Conservation (phyloP, 2,888 invertebrate species). For the Lithophane leautieri region DNA sequence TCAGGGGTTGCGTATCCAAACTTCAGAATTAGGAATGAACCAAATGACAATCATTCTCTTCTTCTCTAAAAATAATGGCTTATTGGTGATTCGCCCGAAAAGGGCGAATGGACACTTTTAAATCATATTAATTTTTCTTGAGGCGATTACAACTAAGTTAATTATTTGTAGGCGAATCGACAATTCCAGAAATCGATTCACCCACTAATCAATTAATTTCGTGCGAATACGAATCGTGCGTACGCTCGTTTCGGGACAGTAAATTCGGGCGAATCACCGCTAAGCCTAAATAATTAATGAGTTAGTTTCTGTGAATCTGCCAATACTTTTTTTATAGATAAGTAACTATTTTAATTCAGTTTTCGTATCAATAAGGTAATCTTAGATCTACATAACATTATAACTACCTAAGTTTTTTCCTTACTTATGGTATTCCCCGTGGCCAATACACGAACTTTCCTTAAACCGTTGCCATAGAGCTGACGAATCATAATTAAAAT, state of each 20-base stretch:
- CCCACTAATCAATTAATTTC: no score
- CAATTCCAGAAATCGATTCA: no score
- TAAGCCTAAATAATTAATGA: neutral
- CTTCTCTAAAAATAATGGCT: neutral
- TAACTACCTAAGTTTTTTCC: slow-evolving; percentile 37
- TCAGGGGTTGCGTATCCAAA: neutral
- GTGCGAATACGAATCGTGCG: no score
- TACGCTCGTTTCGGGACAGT: no score
- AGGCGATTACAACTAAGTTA: no score
- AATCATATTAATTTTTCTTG: no score
- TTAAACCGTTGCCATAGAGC: slow-evolving; percentile 32
- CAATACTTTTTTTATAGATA: neutral
- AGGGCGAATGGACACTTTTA: no score
- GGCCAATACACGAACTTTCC: slow-evolving; percentile 39
- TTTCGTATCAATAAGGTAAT: slow-evolving; percentile 19
- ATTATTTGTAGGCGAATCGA: no score
- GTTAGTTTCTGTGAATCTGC: neutral
- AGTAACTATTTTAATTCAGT: neutral
- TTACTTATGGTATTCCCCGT: slow-evolving; percentile 48
- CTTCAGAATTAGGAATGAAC: neutral
- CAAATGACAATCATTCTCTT: neutral
- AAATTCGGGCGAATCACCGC: no score
- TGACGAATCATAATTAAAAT: slow-evolving; percentile 27
- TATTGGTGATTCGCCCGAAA: no score
- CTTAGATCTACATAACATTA: slow-evolving; percentile 19